Base-by-base conservation (phyloP, 2,113 vertebrate genomes). In the Rhinogobius similis region DNA sequence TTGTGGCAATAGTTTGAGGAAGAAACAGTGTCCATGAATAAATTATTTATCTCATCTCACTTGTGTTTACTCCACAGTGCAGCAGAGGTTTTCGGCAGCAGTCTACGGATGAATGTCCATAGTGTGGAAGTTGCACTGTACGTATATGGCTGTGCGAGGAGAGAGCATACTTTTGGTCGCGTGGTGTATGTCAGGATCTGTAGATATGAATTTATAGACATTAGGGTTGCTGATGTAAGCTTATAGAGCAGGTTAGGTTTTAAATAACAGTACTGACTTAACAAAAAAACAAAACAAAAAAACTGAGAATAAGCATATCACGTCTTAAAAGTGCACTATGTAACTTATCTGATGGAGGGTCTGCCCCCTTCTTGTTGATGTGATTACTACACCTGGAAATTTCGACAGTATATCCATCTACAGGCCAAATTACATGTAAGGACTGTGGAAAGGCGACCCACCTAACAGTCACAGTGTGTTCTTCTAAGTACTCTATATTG, bases 1-100 rank as follows among this genome's bases (percentile, higher is more conserved):
- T 63, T 23, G 18, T 62, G 32, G 59, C 61, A 63, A 63, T 43
- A 63, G 62, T 41, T 43, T 43, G 62, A 10, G 62, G 62, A 63
- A 41, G 38, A 23, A 63, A 43, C 62, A 43, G 23, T 11, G n/a
- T 63, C 38, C n/a, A 43, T 63, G 62, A 63, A 63, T 63, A 63
- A 43, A 63, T 24, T 63, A 24, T 63, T 63, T 43, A 24, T 21
- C 12, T 20, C 3, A 20, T 63, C 62, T 63, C 62, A 23, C n/a
- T 32, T 27, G 4, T 39, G 21, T 62, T 21, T 24, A 24, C 12
- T 20, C 36, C 36, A 39, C 8, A 21, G n/a, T 20, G 12, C 36
- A 39, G n/a, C 61, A 24, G 21, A 24, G n/a, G 12, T 8, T 41
- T 43, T 23, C 6, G 24, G 38, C n/a, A 3, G 38, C 36, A n/a